These are phyloP conservation scores for Phortica okadai DNA, from an alignment of 2,888 invertebrate species.

Conservation along the genomic window DNA sequence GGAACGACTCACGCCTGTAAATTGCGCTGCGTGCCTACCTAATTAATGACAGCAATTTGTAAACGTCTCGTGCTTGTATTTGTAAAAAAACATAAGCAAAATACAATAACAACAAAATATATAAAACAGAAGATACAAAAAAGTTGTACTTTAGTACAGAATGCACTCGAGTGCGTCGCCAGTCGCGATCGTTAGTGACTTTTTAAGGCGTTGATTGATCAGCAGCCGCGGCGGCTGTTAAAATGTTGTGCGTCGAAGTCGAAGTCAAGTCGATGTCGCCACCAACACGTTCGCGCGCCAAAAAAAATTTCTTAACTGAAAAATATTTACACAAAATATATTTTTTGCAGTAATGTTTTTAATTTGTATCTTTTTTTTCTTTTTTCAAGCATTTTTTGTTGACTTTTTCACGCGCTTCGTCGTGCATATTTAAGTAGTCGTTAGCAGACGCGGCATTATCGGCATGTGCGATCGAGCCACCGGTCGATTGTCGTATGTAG, in stretches of 20 bases:
- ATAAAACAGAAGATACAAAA: conserved; percentile 38
- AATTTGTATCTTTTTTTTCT: not conserved
- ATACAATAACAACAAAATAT: not conserved
- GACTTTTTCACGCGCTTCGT: not conserved
- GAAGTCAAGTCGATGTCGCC: conserved; percentile 57
- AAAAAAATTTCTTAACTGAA: conserved; percentile 11
- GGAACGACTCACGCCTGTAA: conserved; percentile 13
- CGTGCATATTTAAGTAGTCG: conserved; percentile 23
- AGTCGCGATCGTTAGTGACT: conserved; percentile 59
- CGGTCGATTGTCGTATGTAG: conserved; percentile 3
- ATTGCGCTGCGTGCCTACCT: conserved; percentile 62
- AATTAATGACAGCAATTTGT: conserved; percentile 74
- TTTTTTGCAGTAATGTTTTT: not conserved
- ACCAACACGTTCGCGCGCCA: conserved; percentile 23
- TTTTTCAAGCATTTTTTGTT: not conserved
- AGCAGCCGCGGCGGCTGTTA: conserved; percentile 45
- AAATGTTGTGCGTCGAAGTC: conserved; percentile 49
- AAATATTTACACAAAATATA: conserved; percentile 21
- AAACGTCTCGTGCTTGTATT: conserved; percentile 70
- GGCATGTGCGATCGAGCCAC: conserved; percentile 48
- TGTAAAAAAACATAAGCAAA: conserved; percentile 56
- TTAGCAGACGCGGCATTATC: conserved; percentile 19
- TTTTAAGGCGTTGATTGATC: conserved; percentile 73
- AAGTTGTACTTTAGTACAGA: conserved; percentile 7
- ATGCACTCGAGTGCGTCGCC: conserved; percentile 29